A percentile compares a stretch with the other conserved stretches of the same genome.
Evolutionary conservation across 2,797 vertebrate genomes (phyloP).

Genomic region (Lepilemur ruficaudatus): DNA sequence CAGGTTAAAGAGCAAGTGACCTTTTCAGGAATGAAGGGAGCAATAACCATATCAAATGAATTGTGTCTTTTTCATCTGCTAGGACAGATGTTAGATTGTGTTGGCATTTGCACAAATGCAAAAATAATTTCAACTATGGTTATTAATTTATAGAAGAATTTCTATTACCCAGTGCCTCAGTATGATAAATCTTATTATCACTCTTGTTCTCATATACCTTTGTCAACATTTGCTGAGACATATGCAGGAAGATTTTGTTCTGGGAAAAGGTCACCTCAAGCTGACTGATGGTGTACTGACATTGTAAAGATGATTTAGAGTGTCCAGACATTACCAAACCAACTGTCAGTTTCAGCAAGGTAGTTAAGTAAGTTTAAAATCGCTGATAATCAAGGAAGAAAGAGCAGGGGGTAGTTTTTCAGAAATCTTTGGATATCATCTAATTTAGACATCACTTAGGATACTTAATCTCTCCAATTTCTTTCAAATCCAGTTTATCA

Average conservation of each 20-base stretch:
- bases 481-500: not conserved
- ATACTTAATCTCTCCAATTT: not conserved
- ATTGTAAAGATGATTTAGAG: constrained; percentile 65
- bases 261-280: constrained; percentile 80
- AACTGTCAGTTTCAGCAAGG: constrained; percentile 27
- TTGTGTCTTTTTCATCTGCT: constrained; percentile 72
- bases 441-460: not conserved
- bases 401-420: not conserved
- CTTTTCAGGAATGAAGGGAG: constrained; percentile 80
- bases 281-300: constrained; percentile 63
- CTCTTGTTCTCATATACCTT: constrained; percentile 57
- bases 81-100: constrained; percentile 83
- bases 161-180: constrained; percentile 45
- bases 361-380: not conserved
- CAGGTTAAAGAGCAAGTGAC: constrained; percentile 80
- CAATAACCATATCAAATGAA: constrained; percentile 78
- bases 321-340: constrained; percentile 54
- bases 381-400: not conserved
- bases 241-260: constrained; percentile 63
- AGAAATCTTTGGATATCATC: not conserved
- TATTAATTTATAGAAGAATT: constrained; percentile 83
- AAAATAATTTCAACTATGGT: constrained; percentile 81
- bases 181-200: constrained; percentile 73
- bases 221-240: constrained; percentile 78
- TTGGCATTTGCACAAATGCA: constrained; percentile 85